Conservation (phyloP, 2,888 invertebrate genomes). For the Oasisia sp. region DNA sequence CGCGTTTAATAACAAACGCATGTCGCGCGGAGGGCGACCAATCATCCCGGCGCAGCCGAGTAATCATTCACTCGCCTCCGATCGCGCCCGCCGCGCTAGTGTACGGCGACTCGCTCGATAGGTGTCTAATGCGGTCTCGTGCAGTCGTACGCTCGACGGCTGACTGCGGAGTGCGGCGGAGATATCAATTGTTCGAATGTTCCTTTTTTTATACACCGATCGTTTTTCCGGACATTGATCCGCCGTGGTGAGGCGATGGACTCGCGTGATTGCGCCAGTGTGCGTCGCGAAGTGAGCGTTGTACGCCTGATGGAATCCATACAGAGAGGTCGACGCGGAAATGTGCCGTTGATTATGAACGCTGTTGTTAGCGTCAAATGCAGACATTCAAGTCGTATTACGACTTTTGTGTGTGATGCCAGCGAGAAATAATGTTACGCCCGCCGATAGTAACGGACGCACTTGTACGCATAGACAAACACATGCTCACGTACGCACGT, state of each 20-base stretch:
- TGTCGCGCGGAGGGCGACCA: background rate
- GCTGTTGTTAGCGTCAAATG: background rate
- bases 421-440: no score
- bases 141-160: background rate
- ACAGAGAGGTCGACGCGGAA: background rate
- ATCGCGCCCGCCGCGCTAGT: background rate
- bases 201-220: background rate
- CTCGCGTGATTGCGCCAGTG: background rate
- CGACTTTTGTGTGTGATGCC: background rate
- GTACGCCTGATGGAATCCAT: background rate
- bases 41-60: background rate
- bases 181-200: constrained; percentile 12
- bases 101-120: background rate
- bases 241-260: background rate
- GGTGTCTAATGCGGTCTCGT: background rate
- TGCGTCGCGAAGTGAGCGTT: background rate
- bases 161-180: background rate
- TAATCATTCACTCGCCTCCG: background rate
- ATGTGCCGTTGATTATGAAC: background rate
- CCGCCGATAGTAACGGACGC: no score
- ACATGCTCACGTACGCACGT: no score
- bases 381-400: background rate
- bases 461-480: no score
- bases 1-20: background rate
- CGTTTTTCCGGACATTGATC: constrained; percentile 7